Percentiles rank a stretch among this genome's conserved stretches.
These are phyloP conservation scores for Ashinkailepas kermadecensis DNA, from an alignment of 2,888 invertebrate genomes.

Conservation along the genomic window DNA sequence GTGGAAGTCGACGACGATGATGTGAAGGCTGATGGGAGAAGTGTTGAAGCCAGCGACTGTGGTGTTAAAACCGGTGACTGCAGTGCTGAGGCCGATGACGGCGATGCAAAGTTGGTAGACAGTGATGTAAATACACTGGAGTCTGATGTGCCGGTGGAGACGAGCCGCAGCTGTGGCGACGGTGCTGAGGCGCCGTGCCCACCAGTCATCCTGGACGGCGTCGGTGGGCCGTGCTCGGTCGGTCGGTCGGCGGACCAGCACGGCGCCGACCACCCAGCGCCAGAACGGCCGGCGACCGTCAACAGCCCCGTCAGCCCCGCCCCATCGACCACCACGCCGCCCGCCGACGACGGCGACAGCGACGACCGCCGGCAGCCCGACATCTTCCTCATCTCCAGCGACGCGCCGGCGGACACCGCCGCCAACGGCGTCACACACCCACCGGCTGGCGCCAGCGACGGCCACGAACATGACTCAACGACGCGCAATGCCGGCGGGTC, in stretches of 20 bases:
- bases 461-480: too few species aligned
- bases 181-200: constrained; percentile 27
- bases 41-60: too few species aligned
- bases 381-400: not conserved
- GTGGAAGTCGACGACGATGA: not conserved
- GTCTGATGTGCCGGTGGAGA: constrained; percentile 28
- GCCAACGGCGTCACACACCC: not conserved
- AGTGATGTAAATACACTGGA: not conserved
- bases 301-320: not conserved
- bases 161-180: constrained; percentile 26
- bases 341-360: not conserved
- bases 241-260: not conserved
- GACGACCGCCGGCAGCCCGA: not conserved
- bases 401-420: not conserved
- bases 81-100: not conserved
- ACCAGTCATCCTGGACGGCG: constrained; percentile 23
- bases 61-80: too few species aligned
- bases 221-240: not conserved
- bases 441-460: too few species aligned
- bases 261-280: not conserved
- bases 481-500: too few species aligned
- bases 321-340: not conserved
- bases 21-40: too few species aligned
- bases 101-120: not conserved
- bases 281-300: not conserved